Evolutionary conservation across 2,888 invertebrate species (phyloP), one percentile per base, ranked within the genome.

Genomic region (Marasmarcha lunaedactyla): DNA sequence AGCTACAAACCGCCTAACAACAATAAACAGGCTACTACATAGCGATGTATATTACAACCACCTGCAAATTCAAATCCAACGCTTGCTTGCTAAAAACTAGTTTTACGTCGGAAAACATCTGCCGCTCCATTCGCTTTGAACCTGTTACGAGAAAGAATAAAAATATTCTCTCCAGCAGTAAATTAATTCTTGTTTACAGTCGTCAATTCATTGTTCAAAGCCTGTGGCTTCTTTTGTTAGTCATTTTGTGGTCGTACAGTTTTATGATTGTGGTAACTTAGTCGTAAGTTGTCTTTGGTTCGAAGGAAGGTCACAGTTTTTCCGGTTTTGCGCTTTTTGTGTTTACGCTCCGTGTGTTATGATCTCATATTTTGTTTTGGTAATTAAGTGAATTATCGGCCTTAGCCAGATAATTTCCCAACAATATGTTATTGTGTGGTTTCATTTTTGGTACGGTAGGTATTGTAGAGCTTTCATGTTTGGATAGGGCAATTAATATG

Each of bases 121-220:
- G 30, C 30, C 11, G 30, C 30, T 30, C 30, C 4, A 3, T 30
- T 30, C 11, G n/a, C 30, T 30, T 30, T 30, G 30, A 30, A 30
- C 30, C 11, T 30, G 30, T 30, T 30, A 30, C 30, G 30, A 30
- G n/a, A n/a, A n/a, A 7, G 30, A 30, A 30, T n/a, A n/a, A 30
- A 30, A 30, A 30, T 9, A 20, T 20, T 20, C 20, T 20, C 6
- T 30, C 4, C 30, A 7, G 11, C 11, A 30, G 10, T 30, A 11
- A 30, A 30, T n/a, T 11, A n/a, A 30, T 30, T 30, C 30, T 30
- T 30, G 30, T 30, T 30, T 30, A 30, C 30, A 30, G 30, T 11
- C 9, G 11, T 30, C 30, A 30, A 30, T 30, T 30, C 30, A 20
- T 20, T 20, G 20, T 20, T 20, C 20, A 20, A 20, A 20, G 20